Percentiles rank a stretch among this genome's conserved stretches.
Conservation (phyloP, 2,888 invertebrate species). For the Diarsia mendica region DNA sequence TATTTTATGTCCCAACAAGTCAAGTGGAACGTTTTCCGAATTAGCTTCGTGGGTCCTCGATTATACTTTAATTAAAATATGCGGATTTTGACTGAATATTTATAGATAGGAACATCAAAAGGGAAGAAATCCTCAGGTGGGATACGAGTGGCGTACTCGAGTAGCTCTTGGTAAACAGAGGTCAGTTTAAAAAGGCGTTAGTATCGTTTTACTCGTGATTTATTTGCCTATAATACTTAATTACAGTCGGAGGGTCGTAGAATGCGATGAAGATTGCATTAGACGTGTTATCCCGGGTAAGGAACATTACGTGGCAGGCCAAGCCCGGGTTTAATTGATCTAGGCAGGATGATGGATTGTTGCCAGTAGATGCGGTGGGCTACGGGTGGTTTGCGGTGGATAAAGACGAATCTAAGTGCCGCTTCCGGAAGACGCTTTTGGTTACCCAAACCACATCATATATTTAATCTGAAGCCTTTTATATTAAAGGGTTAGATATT, state of each 20-base stretch:
- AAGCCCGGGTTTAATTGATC: slow-evolving; percentile 80
- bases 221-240: slow-evolving; percentile 51
- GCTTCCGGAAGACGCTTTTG: slow-evolving; percentile 69
- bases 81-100: slow-evolving; percentile 37
- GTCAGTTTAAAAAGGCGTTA: slow-evolving; percentile 21
- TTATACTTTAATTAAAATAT: slow-evolving; percentile 34
- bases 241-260: slow-evolving; percentile 44
- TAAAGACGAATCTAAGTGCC: slow-evolving; percentile 77
- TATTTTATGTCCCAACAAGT: slow-evolving; percentile 42
- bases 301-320: slow-evolving; percentile 71
- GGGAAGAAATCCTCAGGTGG: slow-evolving; percentile 24
- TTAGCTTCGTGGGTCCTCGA: slow-evolving; percentile 26
- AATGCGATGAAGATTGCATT: slow-evolving; percentile 65
- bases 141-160: neutral
- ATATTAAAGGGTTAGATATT: neutral
- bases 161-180: slow-evolving; percentile 10
- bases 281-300: slow-evolving; percentile 66
- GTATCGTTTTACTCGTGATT: slow-evolving; percentile 34
- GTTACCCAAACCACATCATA: slow-evolving; percentile 51
- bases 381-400: slow-evolving; percentile 71
- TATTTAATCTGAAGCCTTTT: slow-evolving; percentile 11
- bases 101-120: slow-evolving; percentile 16
- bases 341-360: slow-evolving; percentile 81
- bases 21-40: slow-evolving; percentile 24
- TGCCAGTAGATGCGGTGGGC: slow-evolving; percentile 67